phyloP scores from a whole-genome alignment of 2,113 vertebrate genomes.

The Andinoacara biseriatus region DNA sequence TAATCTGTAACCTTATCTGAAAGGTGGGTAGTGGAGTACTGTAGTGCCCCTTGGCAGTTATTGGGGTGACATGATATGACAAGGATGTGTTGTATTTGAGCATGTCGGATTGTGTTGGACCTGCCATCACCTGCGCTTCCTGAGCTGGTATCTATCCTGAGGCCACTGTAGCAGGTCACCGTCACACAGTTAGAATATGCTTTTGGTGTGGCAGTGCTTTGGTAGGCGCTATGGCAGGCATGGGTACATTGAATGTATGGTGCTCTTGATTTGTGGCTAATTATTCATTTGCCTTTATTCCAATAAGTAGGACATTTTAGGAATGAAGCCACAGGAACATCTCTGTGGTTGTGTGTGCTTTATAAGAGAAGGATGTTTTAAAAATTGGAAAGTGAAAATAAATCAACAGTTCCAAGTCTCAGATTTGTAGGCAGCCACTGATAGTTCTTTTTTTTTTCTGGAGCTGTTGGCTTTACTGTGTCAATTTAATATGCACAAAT shows the following conservation, averaged over 20 bases:
- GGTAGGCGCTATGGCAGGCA: background rate
- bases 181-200: conserved; percentile 43
- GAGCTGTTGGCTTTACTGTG: background rate
- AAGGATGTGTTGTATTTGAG: conserved; percentile 59
- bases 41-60: conserved; percentile 53
- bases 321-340: background rate
- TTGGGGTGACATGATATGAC: conserved; percentile 57
- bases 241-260: background rate
- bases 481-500: background rate
- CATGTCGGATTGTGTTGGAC: conserved; percentile 56
- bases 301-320: background rate
- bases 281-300: conserved; percentile 5
- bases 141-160: conserved; percentile 44
- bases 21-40: conserved; percentile 43
- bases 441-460: background rate
- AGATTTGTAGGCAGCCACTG: background rate
- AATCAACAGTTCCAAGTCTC: background rate
- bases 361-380: background rate
- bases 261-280: background rate
- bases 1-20: conserved; percentile 58
- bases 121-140: conserved; percentile 60
- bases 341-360: background rate
- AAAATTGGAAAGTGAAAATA: background rate
- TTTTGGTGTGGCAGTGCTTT: background rate
- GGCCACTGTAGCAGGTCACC: conserved; percentile 56